Base-by-base conservation (phyloP, 2,113 vertebrate genomes). In the Phaethon lepturus region DNA sequence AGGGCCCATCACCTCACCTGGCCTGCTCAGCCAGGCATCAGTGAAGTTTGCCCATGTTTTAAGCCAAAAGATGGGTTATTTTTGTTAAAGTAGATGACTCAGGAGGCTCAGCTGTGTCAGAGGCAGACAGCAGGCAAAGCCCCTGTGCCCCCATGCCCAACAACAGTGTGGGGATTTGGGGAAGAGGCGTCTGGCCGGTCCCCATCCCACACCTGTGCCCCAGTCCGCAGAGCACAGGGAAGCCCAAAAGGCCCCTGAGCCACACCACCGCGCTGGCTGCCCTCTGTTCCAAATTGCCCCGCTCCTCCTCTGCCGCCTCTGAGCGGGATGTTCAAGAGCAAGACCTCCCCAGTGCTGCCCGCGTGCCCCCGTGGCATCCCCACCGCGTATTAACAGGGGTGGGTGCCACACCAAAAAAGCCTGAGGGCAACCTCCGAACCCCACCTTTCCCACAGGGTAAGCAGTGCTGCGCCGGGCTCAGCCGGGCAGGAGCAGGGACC, bases 351-450 rank as follows among this genome's bases (percentile, higher is more conserved):
- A 16, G 59, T 3, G 38, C 45, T 80, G 20, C 33, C 44, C 1
- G 0, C 17, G 29, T 47, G 50, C 6, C 8, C 20, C n/a, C 3
- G 1, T 25, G 23, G 29, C 38, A 66, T 42, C 7, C 25, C 13
- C 74, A 60, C 4, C 1, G 9, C 38, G 19, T 79, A 18, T 28
- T 26, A 81, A 63, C 28, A 78, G 33, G 38, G 50, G 45, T 14
- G 45, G 23, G 19, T 18, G 10, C 22, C 60, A 17, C 0, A 0
- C 3, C 0, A 0, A 81, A 50, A 35, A 59, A 58, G 20, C 8
- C 23, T n/a, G 66, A 85, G 33, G 25, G 40, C 25, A 60, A 38
- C 15, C n/a, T 45, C 50, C 0, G 0, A 6, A 5, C 28, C 74
- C 14, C 26, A 35, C 22, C 33, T 40, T 77, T 89, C 49, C 73